Percentiles rank a stretch among this genome's conserved stretches.
Evolutionary conservation across 2,888 invertebrate genomes (phyloP).

Genomic region (Rhagium mordax): DNA sequence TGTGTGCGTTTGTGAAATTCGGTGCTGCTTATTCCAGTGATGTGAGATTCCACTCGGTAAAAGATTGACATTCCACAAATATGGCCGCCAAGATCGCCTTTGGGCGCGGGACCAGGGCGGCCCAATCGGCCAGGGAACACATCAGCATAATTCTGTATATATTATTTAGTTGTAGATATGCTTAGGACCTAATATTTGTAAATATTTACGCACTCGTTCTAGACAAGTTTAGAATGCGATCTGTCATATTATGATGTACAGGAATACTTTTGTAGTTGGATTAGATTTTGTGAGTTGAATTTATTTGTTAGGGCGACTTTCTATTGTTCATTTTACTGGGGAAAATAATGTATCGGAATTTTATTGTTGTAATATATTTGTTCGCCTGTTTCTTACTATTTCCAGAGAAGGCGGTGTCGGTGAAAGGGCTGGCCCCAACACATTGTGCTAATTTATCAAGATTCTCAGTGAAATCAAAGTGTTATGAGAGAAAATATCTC

Average conservation of each 20-base stretch:
- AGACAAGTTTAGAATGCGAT: slow-evolving; percentile 43
- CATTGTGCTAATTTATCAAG: no score
- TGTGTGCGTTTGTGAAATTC: slow-evolving; percentile 50
- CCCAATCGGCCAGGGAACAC: slow-evolving; percentile 68
- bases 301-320: background rate
- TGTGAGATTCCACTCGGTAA: slow-evolving; percentile 67
- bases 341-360: no score
- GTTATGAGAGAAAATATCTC: no score
- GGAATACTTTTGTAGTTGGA: slow-evolving; percentile 17
- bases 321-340: background rate
- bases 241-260: slow-evolving; percentile 3
- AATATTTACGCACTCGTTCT: slow-evolving; percentile 43
- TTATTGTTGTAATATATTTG: no score
- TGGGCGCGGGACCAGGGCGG: slow-evolving; percentile 70
- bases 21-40: slow-evolving; percentile 66
- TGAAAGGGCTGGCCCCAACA: no score
- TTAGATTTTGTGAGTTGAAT: slow-evolving; percentile 18
- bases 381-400: no score
- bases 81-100: slow-evolving; percentile 68
- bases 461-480: no score
- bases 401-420: no score
- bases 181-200: slow-evolving; percentile 53
- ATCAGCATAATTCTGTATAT: slow-evolving; percentile 54
- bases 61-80: slow-evolving; percentile 67
- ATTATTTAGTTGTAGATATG: slow-evolving; percentile 50